Conservation (phyloP, 2,797 vertebrate species). For the Rhynchotus rufescens region DNA sequence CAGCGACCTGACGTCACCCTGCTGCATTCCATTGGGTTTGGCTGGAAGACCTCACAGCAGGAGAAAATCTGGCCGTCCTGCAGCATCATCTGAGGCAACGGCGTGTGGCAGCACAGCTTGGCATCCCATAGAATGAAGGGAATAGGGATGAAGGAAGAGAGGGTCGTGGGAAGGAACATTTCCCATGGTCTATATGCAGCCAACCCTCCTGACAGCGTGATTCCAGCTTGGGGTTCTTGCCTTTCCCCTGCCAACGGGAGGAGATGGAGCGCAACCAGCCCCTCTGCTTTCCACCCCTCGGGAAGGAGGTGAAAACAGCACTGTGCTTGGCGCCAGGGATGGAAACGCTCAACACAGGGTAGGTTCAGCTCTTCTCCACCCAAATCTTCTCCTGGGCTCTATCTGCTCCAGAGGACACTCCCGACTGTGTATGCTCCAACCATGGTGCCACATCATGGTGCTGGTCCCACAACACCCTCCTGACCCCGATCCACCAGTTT, state of each 20-base stretch:
- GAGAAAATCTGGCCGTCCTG: background rate
- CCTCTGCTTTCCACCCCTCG: background rate
- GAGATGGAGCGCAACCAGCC: too few species aligned
- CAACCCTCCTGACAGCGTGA: background rate
- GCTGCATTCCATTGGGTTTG: background rate
- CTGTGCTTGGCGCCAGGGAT: fast-evolving
- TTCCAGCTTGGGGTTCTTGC: background rate
- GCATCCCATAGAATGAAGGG: background rate
- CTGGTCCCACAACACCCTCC: background rate
- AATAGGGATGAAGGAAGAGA: background rate
- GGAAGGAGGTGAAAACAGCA: background rate
- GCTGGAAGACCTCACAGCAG: background rate
- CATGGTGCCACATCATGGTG: background rate
- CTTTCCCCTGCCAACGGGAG: background rate
- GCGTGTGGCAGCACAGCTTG: background rate
- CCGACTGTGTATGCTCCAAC: fast-evolving
- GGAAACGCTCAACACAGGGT: fast-evolving
- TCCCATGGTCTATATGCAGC: background rate
- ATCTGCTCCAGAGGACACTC: background rate
- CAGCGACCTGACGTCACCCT: background rate
- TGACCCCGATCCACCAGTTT: background rate
- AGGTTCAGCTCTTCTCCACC: background rate
- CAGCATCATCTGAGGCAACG: background rate
- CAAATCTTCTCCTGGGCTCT: background rate
- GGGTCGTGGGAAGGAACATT: background rate